phyloP scores from a whole-genome alignment of 2,113 vertebrate species.

The Taurulus bubalis region DNA sequence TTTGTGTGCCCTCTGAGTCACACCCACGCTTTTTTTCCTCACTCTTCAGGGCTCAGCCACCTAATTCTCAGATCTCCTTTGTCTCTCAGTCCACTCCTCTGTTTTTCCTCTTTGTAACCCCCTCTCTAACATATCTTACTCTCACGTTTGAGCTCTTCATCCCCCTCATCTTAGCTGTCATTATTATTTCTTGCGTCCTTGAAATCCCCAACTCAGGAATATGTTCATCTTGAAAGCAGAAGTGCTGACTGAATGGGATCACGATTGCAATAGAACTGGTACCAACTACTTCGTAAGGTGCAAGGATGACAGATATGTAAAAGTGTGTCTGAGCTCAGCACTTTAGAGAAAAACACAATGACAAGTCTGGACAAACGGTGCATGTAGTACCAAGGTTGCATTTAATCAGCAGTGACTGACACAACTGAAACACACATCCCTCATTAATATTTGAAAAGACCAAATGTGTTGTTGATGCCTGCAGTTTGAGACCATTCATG shows the following conservation, averaged over 20 bases:
- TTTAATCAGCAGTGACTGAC: background rate
- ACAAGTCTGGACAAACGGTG: constrained; percentile 22
- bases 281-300: constrained; percentile 40
- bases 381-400: constrained; percentile 8
- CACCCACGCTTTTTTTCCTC: constrained; percentile 32
- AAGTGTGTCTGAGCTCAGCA: constrained; percentile 39
- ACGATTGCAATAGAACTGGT: constrained; percentile 1
- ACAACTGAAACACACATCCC: background rate
- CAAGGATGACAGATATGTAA: constrained; percentile 52
- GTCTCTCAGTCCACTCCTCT: background rate
- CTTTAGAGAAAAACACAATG: constrained; percentile 29
- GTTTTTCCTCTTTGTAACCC: background rate
- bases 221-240: constrained; percentile 48
- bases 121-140: constrained; percentile 9
- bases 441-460: constrained; percentile 2
- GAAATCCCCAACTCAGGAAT: constrained; percentile 38
- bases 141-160: constrained; percentile 48
- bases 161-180: constrained; percentile 32
- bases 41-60: background rate
- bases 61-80: constrained; percentile 5
- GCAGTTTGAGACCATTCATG: background rate
- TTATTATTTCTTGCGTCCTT: constrained; percentile 51
- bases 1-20: constrained; percentile 42
- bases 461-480: background rate
- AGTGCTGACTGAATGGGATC: constrained; percentile 63